A percentile compares a stretch with the other conserved stretches of the same genome.
Evolutionary conservation across 2,797 vertebrate species (phyloP).

Genomic region (Xyrichtys novacula): DNA sequence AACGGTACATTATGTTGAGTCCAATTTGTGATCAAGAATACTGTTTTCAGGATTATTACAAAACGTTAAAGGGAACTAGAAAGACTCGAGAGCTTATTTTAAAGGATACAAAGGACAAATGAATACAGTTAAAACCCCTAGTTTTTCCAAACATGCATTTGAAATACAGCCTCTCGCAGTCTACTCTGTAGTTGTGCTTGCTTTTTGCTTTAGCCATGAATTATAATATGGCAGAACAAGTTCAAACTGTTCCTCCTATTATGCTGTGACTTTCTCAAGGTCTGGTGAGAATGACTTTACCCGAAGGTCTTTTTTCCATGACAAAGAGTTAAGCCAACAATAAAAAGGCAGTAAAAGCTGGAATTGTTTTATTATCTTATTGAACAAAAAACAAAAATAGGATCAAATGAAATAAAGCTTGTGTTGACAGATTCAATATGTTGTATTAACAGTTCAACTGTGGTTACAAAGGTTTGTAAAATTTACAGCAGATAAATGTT

Average conservation of each 20-base stretch:
- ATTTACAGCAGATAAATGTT: no score
- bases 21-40: slow-evolving; percentile 4
- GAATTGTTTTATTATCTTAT: slow-evolving; percentile 2
- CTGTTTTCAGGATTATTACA: background rate
- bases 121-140: background rate
- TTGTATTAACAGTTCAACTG: no score
- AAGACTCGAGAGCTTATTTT: slow-evolving; percentile 12
- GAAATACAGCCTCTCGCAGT: background rate
- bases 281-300: slow-evolving; percentile 18
- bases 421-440: no score
- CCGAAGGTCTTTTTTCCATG: slow-evolving; percentile 20
- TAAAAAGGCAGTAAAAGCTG: slow-evolving; percentile 1
- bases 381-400: background rate
- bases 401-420: no score
- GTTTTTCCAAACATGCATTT: slow-evolving; percentile 8
- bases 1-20: slow-evolving; percentile 24
- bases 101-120: slow-evolving; percentile 1
- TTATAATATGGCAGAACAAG: slow-evolving; percentile 15
- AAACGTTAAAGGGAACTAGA: slow-evolving; percentile 14
- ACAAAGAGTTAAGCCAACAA: slow-evolving; percentile 7
- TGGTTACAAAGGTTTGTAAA: no score
- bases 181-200: background rate
- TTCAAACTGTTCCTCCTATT: slow-evolving; percentile 19
- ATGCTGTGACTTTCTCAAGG: slow-evolving; percentile 32
- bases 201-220: slow-evolving; percentile 22